Percentiles rank a stretch among this genome's conserved stretches.
phyloP scores from a whole-genome alignment of 2,797 vertebrate genomes.

The Clarias laeviceps region DNA sequence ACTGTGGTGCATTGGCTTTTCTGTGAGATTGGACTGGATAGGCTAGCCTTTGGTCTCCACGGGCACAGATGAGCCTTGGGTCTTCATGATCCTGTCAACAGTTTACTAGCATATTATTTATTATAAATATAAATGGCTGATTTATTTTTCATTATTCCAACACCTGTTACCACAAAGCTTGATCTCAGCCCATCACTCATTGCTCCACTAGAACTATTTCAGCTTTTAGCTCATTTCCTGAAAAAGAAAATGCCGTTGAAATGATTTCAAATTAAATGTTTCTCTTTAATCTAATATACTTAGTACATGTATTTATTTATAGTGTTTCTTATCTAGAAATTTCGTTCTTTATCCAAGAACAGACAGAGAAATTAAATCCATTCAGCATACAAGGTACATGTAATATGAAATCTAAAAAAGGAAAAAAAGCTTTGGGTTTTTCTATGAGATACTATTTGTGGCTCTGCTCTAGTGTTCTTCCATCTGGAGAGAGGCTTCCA shows the following conservation, averaged over 20 bases:
- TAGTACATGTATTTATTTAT: neutral
- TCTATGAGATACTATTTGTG: conserved; percentile 20
- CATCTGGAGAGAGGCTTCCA: conserved; percentile 26
- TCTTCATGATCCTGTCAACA: no score
- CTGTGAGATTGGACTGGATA: no score
- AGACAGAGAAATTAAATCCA: neutral
- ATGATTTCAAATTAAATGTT: neutral
- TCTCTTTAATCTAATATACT: neutral
- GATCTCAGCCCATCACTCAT: neutral
- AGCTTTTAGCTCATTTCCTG: neutral
- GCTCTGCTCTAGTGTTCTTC: neutral
- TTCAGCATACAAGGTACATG: neutral
- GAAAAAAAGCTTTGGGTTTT: neutral
- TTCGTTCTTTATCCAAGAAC: neutral
- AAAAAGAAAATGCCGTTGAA: neutral
- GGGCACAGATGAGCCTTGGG: no score
- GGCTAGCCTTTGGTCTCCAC: no score
- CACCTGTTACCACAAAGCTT: neutral
- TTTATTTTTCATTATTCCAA: neutral
- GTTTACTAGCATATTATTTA: no score
- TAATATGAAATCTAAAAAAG: neutral
- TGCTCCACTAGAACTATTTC: neutral
- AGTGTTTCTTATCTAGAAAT: neutral
- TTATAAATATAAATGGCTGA: no score
- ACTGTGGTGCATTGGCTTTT: no score